These are phyloP conservation scores for Trichopoda pennipes DNA, from an alignment of 2,888 invertebrate genomes.

Conservation along the genomic window DNA sequence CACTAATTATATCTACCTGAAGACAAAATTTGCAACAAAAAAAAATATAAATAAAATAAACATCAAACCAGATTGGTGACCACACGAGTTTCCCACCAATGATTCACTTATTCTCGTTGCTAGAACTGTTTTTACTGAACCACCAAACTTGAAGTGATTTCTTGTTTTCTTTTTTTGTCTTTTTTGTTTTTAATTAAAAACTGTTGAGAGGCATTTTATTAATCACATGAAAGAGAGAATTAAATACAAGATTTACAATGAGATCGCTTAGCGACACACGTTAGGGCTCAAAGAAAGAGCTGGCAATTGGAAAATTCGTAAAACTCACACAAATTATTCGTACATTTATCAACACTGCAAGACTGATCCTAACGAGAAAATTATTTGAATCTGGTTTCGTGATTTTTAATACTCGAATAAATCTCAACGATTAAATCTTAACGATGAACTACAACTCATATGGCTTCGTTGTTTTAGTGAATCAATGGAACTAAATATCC, in stretches of 20 bases:
- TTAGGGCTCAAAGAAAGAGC: not conserved
- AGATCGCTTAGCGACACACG: not conserved
- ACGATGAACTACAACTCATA: too few relatives aligned
- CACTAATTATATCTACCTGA: not conserved
- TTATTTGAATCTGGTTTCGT: too few relatives aligned
- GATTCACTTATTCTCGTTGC: constrained; percentile 24
- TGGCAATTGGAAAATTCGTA: too few relatives aligned
- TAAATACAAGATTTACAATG: not conserved
- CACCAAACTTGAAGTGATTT: not conserved
- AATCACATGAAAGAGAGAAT: not conserved
- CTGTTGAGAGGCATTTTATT: not conserved
- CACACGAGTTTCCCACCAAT: constrained; percentile 51
- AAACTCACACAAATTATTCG: too few relatives aligned
- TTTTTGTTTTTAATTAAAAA: not conserved
- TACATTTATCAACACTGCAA: too few relatives aligned
- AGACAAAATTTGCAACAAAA: not conserved
- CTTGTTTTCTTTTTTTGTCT: not conserved
- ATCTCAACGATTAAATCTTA: too few relatives aligned
- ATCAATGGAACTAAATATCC: too few relatives aligned
- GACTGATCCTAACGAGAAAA: too few relatives aligned
- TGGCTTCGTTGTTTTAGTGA: too few relatives aligned
- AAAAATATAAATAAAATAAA: constrained; percentile 1
- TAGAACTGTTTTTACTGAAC: constrained; percentile 1
- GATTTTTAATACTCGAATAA: too few relatives aligned
- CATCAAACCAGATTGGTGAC: constrained; percentile 50